phyloP scores from a whole-genome alignment of 2,113 vertebrate genomes.

The Dipodomys ordii region DNA sequence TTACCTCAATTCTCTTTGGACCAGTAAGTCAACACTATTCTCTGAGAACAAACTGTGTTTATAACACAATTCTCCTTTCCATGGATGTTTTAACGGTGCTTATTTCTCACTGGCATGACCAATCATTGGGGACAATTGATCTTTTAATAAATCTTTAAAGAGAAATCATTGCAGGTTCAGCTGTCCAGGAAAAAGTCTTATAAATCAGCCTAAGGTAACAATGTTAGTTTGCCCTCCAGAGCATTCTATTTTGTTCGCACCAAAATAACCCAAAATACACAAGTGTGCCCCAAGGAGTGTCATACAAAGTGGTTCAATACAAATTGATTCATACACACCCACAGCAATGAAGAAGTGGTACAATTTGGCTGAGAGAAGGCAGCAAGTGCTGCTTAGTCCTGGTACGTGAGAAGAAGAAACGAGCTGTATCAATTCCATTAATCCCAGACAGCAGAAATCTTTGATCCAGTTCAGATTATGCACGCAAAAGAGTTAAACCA shows the following conservation, averaged over 20 bases:
- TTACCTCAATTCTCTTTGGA: constrained; percentile 12
- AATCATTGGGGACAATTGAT: constrained; percentile 80
- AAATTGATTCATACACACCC: constrained; percentile 57
- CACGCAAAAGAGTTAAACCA: neutral
- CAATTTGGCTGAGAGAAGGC: neutral
- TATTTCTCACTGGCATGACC: constrained; percentile 73
- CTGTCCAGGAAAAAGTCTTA: constrained; percentile 72
- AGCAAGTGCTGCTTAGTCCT: neutral
- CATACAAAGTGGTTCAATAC: constrained; percentile 70
- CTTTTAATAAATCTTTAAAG: constrained; percentile 82
- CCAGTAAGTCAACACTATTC: constrained; percentile 31
- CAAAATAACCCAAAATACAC: constrained; percentile 77
- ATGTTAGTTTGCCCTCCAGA: constrained; percentile 57
- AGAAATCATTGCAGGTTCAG: constrained; percentile 78
- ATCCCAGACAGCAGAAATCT: neutral
- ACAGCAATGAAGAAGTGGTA: constrained; percentile 31
- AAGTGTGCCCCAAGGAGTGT: constrained; percentile 57
- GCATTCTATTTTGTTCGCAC: constrained; percentile 67
- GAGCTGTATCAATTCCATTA: neutral
- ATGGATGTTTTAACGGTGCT: constrained; percentile 59
- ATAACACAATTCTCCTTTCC: constrained; percentile 66
- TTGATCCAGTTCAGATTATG: neutral
- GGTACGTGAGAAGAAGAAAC: neutral
- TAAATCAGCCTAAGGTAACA: constrained; percentile 78
- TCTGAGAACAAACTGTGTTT: constrained; percentile 62